phyloP scores from a whole-genome alignment of 2,113 vertebrate species.

The Pedetes capensis region DNA sequence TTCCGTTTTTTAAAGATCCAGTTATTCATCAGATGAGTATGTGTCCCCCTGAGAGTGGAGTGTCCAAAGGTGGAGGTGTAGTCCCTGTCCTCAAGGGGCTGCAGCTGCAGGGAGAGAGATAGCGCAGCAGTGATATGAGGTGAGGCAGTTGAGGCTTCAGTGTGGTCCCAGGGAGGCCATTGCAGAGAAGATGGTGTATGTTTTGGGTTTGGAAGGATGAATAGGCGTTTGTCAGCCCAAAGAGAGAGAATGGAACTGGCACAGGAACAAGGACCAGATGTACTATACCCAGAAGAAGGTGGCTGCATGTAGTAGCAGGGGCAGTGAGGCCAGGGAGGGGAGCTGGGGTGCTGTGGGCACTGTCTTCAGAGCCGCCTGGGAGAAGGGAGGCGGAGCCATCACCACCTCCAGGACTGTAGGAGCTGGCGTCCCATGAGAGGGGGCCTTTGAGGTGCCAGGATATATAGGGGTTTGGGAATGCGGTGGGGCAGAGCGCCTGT shows the following conservation, averaged over 20 bases:
- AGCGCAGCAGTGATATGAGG: not conserved
- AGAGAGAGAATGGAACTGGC: not conserved
- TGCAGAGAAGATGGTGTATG: not conserved
- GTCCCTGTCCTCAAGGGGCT: not conserved
- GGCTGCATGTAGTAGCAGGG: not conserved
- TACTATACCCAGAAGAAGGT: not conserved
- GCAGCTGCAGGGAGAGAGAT: not conserved
- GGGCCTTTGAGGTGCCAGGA: not conserved
- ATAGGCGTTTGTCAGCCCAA: not conserved
- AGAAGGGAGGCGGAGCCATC: not conserved
- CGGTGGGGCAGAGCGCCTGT: no score
- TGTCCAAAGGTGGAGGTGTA: not conserved
- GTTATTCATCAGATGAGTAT: not conserved
- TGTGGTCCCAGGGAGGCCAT: not conserved
- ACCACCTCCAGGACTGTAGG: no score
- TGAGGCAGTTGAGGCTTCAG: not conserved
- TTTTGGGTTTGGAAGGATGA: slow-evolving; percentile 20
- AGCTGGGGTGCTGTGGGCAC: not conserved
- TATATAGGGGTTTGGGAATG: no score
- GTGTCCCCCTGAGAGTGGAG: not conserved
- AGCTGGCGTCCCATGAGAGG: not conserved
- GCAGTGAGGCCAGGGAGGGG: not conserved
- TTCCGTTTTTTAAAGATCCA: slow-evolving; percentile 13
- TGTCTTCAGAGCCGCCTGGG: not conserved
- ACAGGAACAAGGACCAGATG: not conserved